Conservation (phyloP, 2,113 vertebrate genomes). For the Saguinus imperator region DNA sequence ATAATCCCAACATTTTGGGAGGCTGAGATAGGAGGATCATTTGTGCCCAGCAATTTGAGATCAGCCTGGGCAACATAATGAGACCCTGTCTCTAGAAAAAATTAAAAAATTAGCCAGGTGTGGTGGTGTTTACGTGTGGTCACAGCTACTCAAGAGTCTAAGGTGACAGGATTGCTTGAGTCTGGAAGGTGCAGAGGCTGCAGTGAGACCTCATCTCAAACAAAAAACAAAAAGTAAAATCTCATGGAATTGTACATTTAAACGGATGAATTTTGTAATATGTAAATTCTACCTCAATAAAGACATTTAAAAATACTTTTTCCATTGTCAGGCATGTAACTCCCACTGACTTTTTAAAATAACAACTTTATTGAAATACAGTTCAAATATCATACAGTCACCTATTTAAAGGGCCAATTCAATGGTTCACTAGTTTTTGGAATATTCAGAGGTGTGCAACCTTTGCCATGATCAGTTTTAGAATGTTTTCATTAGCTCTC, state of each 20-base stretch:
- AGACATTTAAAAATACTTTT: conserved; percentile 60
- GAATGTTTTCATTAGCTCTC: neutral
- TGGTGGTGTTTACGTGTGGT: too few relatives aligned
- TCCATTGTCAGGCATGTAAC: conserved; percentile 20
- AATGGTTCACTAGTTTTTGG: neutral
- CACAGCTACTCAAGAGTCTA: too few relatives aligned
- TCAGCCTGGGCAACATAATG: too few relatives aligned
- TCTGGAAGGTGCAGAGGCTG: too few relatives aligned
- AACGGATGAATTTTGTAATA: conserved; percentile 21
- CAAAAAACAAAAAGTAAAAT: too few relatives aligned
- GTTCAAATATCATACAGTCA: neutral
- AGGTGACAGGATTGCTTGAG: too few relatives aligned
- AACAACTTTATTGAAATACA: conserved; percentile 44
- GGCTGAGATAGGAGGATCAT: too few relatives aligned
- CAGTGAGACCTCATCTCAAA: too few relatives aligned
- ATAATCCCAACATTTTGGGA: too few relatives aligned
- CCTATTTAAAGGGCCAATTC: neutral
- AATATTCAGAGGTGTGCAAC: neutral
- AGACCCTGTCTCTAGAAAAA: too few relatives aligned
- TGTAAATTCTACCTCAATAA: conserved; percentile 49
- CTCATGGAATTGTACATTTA: neutral
- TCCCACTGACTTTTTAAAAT: conserved; percentile 39
- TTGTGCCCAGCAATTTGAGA: too few relatives aligned
- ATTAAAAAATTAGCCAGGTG: too few relatives aligned
- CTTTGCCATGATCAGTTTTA: neutral